A percentile compares a stretch with the other conserved stretches of the same genome.
phyloP scores from a whole-genome alignment of 2,888 invertebrate species.

The Volucella zonaria region DNA sequence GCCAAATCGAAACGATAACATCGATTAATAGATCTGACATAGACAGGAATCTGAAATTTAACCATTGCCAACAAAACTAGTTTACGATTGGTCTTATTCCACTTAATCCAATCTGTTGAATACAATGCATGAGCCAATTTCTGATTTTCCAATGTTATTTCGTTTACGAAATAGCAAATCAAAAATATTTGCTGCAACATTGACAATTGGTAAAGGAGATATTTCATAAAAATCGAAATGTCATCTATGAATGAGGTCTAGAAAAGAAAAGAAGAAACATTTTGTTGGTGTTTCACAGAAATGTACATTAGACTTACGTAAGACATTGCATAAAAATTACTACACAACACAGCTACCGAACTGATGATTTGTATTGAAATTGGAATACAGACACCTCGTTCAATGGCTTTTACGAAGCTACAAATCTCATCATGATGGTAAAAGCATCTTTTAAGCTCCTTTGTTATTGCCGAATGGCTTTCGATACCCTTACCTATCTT shows the following conservation, averaged over 20 bases:
- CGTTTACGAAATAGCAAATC: conserved; percentile 77
- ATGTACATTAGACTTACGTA: conserved; percentile 74
- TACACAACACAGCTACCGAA: conserved; percentile 78
- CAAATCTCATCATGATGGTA: conserved; percentile 74
- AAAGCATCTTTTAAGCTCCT: conserved; percentile 76
- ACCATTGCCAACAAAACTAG: conserved; percentile 76
- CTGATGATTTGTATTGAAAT: conserved; percentile 78
- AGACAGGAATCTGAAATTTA: conserved; percentile 73
- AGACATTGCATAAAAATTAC: conserved; percentile 79
- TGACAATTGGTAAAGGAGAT: conserved; percentile 75
- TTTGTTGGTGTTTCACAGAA: background rate
- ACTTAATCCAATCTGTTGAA: conserved; percentile 76
- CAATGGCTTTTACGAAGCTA: conserved; percentile 75
- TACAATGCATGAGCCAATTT: conserved; percentile 75
- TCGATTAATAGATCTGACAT: conserved; percentile 75
- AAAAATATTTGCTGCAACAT: conserved; percentile 78
- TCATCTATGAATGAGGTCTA: conserved; percentile 74
- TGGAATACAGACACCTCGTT: conserved; percentile 76
- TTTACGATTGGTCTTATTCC: conserved; percentile 73
- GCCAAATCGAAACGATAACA: conserved; percentile 76
- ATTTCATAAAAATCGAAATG: conserved; percentile 67
- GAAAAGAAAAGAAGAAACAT: background rate
- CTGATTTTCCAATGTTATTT: conserved; percentile 75
- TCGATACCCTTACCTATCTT: conserved; percentile 72
- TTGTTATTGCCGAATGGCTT: conserved; percentile 49